Evolutionary conservation across 2,888 invertebrate genomes (phyloP).

Genomic region (Prosapia bicincta): DNA sequence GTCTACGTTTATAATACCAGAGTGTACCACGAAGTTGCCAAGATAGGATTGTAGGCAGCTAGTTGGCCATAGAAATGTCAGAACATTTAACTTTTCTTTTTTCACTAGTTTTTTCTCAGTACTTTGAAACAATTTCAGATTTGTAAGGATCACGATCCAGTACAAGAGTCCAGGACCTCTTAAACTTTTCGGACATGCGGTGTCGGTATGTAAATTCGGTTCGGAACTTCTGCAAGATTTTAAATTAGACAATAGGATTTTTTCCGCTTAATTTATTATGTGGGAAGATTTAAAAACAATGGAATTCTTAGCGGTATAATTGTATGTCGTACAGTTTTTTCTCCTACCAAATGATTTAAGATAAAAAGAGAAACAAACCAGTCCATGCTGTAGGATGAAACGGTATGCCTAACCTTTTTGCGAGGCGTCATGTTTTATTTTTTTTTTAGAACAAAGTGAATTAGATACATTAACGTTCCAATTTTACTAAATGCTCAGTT

Average conservation of each 20-base stretch:
- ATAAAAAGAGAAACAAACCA: background rate
- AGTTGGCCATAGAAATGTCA: background rate
- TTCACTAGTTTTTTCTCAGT: background rate
- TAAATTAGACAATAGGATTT: background rate
- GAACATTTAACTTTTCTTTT: background rate
- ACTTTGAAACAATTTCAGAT: background rate
- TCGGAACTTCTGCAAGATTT: background rate
- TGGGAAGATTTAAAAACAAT: background rate
- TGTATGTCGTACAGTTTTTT: background rate
- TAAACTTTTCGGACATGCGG: background rate
- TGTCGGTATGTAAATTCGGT: background rate
- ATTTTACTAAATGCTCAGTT: too few relatives aligned
- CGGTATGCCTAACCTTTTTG: background rate
- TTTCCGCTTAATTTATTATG: background rate
- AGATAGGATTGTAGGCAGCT: background rate
- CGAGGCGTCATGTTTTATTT: background rate
- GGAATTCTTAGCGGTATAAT: background rate
- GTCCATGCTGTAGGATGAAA: background rate
- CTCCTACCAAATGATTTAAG: background rate
- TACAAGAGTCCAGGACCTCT: background rate
- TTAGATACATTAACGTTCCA: too few relatives aligned
- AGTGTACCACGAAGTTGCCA: background rate
- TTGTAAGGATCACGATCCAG: background rate
- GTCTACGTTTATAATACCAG: too few relatives aligned
- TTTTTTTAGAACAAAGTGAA: background rate